Percentiles rank a stretch among this genome's conserved stretches.
These are phyloP conservation scores for Eurois occulta DNA, from an alignment of 2,888 invertebrate species.

Conservation along the genomic window DNA sequence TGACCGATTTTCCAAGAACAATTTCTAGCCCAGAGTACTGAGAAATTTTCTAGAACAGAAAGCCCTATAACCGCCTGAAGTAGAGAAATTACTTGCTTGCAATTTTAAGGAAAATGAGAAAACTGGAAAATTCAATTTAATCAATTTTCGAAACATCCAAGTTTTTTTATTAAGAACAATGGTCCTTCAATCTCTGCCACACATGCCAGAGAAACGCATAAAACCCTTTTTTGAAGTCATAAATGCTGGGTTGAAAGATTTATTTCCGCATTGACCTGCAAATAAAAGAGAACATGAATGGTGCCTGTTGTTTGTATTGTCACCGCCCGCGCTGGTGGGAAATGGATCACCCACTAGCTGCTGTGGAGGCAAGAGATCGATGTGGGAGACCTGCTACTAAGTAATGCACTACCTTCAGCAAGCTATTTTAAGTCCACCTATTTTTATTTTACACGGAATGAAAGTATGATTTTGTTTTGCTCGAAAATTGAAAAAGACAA, in stretches of 20 bases:
- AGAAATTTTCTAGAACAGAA: background rate
- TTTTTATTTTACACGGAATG: conserved; percentile 2
- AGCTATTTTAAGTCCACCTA: conserved; percentile 28
- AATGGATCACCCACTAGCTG: conserved; percentile 51
- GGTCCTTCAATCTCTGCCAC: background rate
- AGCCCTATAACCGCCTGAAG: background rate
- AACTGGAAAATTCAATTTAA: background rate
- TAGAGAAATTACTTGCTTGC: background rate
- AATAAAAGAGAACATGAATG: conserved; percentile 54
- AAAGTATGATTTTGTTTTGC: background rate
- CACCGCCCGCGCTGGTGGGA: conserved; percentile 46
- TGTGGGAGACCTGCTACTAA: conserved; percentile 38
- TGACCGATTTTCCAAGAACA: background rate
- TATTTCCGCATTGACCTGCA: conserved; percentile 46
- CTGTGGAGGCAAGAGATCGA: conserved; percentile 46
- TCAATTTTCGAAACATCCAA: background rate
- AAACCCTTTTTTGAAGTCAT: conserved; percentile 1
- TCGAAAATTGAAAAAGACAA: background rate
- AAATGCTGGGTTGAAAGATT: conserved; percentile 28
- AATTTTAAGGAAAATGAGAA: background rate
- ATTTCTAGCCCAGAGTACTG: background rate
- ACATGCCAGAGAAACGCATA: conserved; percentile 12
- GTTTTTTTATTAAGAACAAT: background rate
- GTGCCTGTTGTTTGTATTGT: conserved; percentile 47
- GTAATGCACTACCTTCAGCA: conserved; percentile 3